Conservation (phyloP, 1,140 invertebrate genomes). For the Heliconius congener region DNA sequence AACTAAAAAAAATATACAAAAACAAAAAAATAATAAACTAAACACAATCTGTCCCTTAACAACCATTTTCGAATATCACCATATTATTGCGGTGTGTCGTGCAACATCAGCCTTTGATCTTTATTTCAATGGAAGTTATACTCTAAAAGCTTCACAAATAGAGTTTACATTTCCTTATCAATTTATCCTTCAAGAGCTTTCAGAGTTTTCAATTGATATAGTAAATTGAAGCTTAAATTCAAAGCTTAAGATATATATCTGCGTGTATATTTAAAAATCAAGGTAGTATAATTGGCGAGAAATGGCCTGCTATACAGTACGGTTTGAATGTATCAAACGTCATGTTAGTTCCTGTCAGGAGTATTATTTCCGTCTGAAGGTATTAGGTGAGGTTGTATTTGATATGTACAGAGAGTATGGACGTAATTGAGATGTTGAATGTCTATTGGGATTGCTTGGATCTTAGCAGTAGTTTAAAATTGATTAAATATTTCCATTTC, state of each 20-base stretch:
- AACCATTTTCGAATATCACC: slow-evolving; percentile 60
- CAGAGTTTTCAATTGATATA: neutral
- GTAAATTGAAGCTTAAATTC: neutral
- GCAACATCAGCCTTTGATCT: slow-evolving; percentile 67
- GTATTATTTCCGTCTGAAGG: slow-evolving; percentile 31
- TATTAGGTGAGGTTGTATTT: slow-evolving; percentile 2
- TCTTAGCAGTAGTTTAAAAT: neutral
- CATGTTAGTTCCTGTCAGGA: slow-evolving; percentile 35
- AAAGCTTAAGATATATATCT: neutral
- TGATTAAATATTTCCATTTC: neutral
- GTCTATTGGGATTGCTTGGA: neutral
- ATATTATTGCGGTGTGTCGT: slow-evolving; percentile 69
- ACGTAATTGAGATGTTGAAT: slow-evolving; percentile 16
- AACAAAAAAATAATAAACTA: slow-evolving; percentile 3
- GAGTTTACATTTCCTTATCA: slow-evolving; percentile 1
- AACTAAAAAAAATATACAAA: neutral
- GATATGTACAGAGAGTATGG: neutral
- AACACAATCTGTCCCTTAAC: slow-evolving; percentile 52
- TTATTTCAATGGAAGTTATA: slow-evolving; percentile 36
- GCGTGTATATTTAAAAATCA: neutral
- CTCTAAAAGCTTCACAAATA: slow-evolving; percentile 16
- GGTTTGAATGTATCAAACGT: slow-evolving; percentile 42
- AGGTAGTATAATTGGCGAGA: slow-evolving; percentile 55
- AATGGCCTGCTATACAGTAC: slow-evolving; percentile 54
- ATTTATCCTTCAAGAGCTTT: neutral